A percentile compares a stretch with the other conserved stretches of the same genome.
phyloP scores from a whole-genome alignment of 2,797 vertebrate species.

The Myotis daubentonii region DNA sequence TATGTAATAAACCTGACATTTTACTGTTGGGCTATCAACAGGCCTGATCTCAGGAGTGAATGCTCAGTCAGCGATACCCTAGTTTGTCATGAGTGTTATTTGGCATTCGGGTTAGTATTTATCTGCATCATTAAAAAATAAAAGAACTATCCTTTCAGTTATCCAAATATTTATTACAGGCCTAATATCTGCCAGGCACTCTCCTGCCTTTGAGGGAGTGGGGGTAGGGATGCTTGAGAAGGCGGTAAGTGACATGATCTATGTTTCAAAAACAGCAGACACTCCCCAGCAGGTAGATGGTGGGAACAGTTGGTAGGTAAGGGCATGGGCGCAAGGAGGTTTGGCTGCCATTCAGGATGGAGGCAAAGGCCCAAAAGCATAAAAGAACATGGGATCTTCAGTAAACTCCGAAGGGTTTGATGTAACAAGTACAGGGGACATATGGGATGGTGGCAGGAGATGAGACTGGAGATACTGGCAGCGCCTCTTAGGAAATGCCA shows the following conservation, averaged over 20 bases:
- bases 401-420: background rate
- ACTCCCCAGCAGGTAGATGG: background rate
- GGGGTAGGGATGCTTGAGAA: background rate
- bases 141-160: background rate
- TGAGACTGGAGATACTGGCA: background rate
- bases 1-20: conserved; percentile 16
- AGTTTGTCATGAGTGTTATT: background rate
- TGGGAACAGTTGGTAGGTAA: background rate
- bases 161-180: background rate
- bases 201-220: background rate
- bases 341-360: background rate
- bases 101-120: background rate
- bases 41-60: background rate
- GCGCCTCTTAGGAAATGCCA: background rate
- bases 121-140: background rate
- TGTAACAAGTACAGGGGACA: background rate
- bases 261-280: background rate
- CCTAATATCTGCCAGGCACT: background rate
- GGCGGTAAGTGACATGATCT: background rate
- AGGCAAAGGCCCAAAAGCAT: background rate
- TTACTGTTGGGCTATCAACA: background rate
- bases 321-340: background rate
- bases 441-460: background rate
- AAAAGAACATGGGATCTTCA: background rate
- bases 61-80: background rate